A percentile compares a stretch with the other conserved stretches of the same genome.
Evolutionary conservation across 2,113 vertebrate species (phyloP).

Genomic region (Theropithecus gelada): DNA sequence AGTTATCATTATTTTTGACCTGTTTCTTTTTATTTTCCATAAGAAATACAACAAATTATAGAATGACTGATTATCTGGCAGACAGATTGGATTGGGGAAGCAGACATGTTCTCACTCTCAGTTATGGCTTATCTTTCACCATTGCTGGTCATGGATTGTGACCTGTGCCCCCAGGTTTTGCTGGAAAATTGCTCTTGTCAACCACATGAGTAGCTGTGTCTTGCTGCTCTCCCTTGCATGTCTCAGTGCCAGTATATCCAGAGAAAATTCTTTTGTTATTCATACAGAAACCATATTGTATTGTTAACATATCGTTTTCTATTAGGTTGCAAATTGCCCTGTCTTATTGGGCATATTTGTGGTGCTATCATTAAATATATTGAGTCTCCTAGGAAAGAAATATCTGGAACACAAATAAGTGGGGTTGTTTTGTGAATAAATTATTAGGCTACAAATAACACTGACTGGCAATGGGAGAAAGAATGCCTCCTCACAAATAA

Average conservation of each 20-base stretch:
- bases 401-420: slow-evolving; percentile 52
- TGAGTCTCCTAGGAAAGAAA: slow-evolving; percentile 22
- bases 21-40: slow-evolving; percentile 51
- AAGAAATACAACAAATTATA: neutral
- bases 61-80: neutral
- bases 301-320: slow-evolving; percentile 28
- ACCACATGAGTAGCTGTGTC: neutral
- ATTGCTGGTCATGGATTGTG: neutral
- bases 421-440: slow-evolving; percentile 28
- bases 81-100: neutral
- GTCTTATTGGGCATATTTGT: slow-evolving; percentile 31
- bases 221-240: neutral
- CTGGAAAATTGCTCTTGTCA: neutral
- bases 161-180: neutral
- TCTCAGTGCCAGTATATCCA: neutral
- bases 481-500: slow-evolving; percentile 51
- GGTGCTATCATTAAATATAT: slow-evolving; percentile 36
- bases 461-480: slow-evolving; percentile 28
- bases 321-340: slow-evolving; percentile 41
- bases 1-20: neutral
- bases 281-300: neutral
- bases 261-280: slow-evolving; percentile 22
- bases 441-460: slow-evolving; percentile 55
- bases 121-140: slow-evolving; percentile 7
- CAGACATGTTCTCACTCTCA: neutral